Base-by-base conservation (phyloP, 1,140 invertebrate genomes). In the Drosophila parabipectinata region DNA sequence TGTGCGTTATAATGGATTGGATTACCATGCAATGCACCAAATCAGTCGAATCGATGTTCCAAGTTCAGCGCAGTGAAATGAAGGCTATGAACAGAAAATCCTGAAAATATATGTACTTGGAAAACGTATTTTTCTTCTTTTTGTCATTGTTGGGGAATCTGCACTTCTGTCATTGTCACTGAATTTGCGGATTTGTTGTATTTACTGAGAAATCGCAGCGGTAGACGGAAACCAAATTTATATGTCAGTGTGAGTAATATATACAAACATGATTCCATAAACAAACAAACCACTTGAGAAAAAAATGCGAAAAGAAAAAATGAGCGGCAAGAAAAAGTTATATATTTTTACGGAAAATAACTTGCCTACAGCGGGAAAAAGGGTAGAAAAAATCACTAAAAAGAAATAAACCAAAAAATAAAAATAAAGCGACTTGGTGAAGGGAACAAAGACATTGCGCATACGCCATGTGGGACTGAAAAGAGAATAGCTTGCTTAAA, bases 321-420 rank as follows among this genome's bases (percentile, higher is more conserved):
- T 68, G 60, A 71, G 44, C 51, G 48, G 21, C 44, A 71, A 47
- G 48, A 59, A 80, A 85, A 84, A 73, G 67, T 84, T 85, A 71
- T 85, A 71, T 77, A 73, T 85, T 85, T 84, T 77, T 64, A 80
- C 82, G 63, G 72, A 71, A 77, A 81, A 77, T 80, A 85, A 62
- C 56, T 50, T 60, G 62, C 73, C 52, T 56, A 80, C 47, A 73
- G 81, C 63, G 62, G 60, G 24, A 24, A 51, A 74, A 67, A 67
- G 50, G 50, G 79, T 28, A 48, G 47, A 9, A n/a, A 53, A 58
- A 39, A 68, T 50, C 47, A 39, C 24, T 47, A 30, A 45, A 21
- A 32, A 18, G 12, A 54, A 58, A 66, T 37, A 52, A 58, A 32
- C 3, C 10, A 37, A 37, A 37, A 21, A 21, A 21, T 21, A 21